Evolutionary conservation across 1,140 invertebrate species (phyloP).

Genomic region (Araneus ventricosus): DNA sequence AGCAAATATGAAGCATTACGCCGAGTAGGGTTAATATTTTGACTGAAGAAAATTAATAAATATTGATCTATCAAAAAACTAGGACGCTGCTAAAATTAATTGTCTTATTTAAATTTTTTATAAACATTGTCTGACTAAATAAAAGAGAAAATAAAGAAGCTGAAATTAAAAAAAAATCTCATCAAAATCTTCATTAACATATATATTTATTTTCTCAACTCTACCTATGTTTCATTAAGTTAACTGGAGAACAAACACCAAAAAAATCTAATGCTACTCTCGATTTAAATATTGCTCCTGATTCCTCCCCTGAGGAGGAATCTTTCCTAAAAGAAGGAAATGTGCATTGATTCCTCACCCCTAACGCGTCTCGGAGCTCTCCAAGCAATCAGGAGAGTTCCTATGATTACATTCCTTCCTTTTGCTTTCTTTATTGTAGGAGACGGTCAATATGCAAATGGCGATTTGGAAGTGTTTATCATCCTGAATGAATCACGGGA

Average conservation of each 20-base stretch:
- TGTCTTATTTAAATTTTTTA: too few relatives aligned
- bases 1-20: too few relatives aligned
- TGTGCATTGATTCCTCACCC: neutral
- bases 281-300: neutral
- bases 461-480: conserved; percentile 4
- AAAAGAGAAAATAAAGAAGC: too few relatives aligned
- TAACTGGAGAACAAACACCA: neutral
- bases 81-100: too few relatives aligned
- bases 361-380: neutral
- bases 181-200: neutral
- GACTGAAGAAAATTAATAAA: too few relatives aligned
- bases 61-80: too few relatives aligned
- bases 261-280: neutral
- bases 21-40: too few relatives aligned
- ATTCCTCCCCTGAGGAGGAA: neutral
- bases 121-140: too few relatives aligned
- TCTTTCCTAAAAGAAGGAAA: neutral
- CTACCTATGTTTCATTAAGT: neutral
- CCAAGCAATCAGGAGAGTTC: neutral
- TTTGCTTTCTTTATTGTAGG: neutral
- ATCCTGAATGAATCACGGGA: neutral
- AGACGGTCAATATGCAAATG: conserved; percentile 14
- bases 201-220: neutral
- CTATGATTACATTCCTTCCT: conserved; percentile 12
- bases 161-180: too few relatives aligned